Evolutionary conservation across 1,140 invertebrate genomes (phyloP), one percentile per base, ranked within the genome.

Genomic region (Diachasmimorpha longicaudata): DNA sequence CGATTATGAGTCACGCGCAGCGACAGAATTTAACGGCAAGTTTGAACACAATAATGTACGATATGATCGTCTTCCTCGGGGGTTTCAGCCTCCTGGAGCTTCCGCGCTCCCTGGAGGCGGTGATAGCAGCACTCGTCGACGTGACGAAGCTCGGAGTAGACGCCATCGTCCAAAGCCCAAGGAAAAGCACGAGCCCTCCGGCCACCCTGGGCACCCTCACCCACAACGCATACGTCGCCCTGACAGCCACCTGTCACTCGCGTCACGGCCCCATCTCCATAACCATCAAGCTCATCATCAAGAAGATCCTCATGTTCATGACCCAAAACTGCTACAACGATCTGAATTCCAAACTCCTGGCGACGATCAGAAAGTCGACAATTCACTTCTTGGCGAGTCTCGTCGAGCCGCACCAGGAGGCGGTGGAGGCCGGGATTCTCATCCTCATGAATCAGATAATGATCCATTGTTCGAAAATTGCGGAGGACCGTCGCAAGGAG

Each of bases 401-500:
- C 36, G 52, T 91, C 23, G 73, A 83, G 19, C 72, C 82, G 16
- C 75, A 90, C 44, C 84, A 87, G 67, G 82, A 89, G 11, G 80
- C 85, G 2, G 83, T 87, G 5, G 76, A 88, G 44, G 52, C 75
- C 19, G 88, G 85, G 3, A 84, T 91, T 0, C 80, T 86, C 71
- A 90, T 87, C 72, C 79, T 93, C 3, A 81, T 93, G 16, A 92
- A 93, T 70, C 89, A 92, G 16, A 69, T 93, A 14, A 92, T 92
- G 83, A 72, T 89, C 0, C 89, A 89, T 52, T 90, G 91, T 72
- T 90, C 91, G 14, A 93, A 93, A 63, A 88, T 89, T 77, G 79
- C 90, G 0, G 93, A 93, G 67, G 89, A 89, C 31, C 82, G 93
- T 74, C 85, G 86, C 39, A 91, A 90, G 79, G 90, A 91, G 37